Conservation (phyloP, 2,888 invertebrate species). For the Hydrotaea cyrtoneurina region DNA sequence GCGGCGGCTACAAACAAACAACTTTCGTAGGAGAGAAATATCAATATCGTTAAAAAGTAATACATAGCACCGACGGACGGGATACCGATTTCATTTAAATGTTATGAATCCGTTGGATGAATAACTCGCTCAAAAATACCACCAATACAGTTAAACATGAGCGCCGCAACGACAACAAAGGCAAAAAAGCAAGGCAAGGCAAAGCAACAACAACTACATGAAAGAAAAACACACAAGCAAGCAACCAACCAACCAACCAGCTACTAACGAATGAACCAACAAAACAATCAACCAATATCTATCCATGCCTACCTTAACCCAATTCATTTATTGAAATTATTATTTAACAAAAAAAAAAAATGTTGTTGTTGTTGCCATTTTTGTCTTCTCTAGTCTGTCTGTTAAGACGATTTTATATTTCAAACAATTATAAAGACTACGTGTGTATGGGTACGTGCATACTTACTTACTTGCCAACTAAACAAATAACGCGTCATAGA, state of each 20-base stretch:
- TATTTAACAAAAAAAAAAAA: conserved; percentile 76
- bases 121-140: too few species aligned
- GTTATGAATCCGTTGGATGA: neutral
- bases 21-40: neutral
- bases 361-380: conserved; percentile 14
- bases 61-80: too few species aligned
- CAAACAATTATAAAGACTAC: neutral
- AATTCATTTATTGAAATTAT: conserved; percentile 74
- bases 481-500: neutral
- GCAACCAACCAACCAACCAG: conserved; percentile 40
- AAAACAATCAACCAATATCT: conserved; percentile 50
- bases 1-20: too few species aligned
- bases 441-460: neutral
- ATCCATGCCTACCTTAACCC: conserved; percentile 76
- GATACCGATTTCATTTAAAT: neutral
- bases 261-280: conserved; percentile 10
- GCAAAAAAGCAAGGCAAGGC: conserved; percentile 32
- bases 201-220: conserved; percentile 48
- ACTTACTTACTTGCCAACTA: neutral
- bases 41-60: too few species aligned
- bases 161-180: neutral
- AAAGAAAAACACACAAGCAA: conserved; percentile 23
- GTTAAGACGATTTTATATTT: conserved; percentile 13
- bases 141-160: too few species aligned
- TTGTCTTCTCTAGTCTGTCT: conserved; percentile 2